Evolutionary conservation across 2,888 invertebrate species (phyloP), one percentile per base, ranked within the genome.

Genomic region (Acronicta alni): DNA sequence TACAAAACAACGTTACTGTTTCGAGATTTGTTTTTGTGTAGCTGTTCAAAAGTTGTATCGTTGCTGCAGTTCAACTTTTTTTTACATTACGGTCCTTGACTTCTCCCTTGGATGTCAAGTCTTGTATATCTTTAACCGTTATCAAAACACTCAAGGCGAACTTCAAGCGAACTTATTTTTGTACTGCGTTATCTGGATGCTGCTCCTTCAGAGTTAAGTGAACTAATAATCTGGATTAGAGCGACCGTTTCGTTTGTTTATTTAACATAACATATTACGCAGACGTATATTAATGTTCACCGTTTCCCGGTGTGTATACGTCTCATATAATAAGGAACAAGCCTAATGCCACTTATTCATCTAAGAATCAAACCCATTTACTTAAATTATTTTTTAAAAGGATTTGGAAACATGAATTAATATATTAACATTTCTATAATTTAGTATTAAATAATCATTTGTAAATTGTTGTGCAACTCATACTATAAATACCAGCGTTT

Each of bases 161-260:
- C 79, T 81, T 73, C 63, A 80, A 61, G 67, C 72, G 65, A 69
- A 70, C 67, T 79, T 85, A 84, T 86, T 85, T 86, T 80, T 75
- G 77, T 74, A 77, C 61, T 63, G 55, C 49, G 73, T 82, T 85
- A 86, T 85, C 86, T 76, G 57, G 49, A 59, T 48, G 57, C 64
- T 78, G 67, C 79, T 54, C 55, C 72, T 67, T 71, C 59, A 70
- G 63, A 78, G 75, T 77, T 79, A 83, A 86, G 84, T 84, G 84
- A 67, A 78, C 79, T 70, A 80, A 78, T 79, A 81, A 75, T 55
- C 38, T 56, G 49, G 41, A 66, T 15, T 20, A 16, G 10, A 41
- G 14, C 46, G 32, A 16, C 15, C 6, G 35, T 23, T 3, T 35
- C 44, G 30, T 30, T 32, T 54, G 32, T 26, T 35, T 30, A 17